Percentiles rank a stretch among this genome's conserved stretches.
Conservation (phyloP, 2,888 invertebrate genomes). For the Argyra leucocephala region DNA sequence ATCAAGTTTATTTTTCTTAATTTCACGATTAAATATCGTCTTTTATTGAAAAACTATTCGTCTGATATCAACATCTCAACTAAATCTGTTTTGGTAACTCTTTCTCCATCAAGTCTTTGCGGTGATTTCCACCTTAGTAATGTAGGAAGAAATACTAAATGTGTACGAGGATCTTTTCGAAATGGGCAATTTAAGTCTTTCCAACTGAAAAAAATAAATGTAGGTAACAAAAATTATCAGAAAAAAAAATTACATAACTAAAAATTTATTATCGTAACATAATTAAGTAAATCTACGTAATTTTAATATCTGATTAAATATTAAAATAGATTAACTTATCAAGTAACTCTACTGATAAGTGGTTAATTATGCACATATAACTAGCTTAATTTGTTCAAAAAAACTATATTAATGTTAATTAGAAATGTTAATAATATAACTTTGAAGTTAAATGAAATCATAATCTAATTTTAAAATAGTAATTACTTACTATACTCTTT, state of each 20-base stretch:
- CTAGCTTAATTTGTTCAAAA: no score
- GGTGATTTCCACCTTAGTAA: slow-evolving; percentile 68
- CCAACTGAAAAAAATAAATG: slow-evolving; percentile 55
- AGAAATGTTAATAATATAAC: slow-evolving; percentile 1
- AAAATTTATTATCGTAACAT: not conserved
- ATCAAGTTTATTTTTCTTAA: no score
- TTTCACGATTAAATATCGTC: no score
- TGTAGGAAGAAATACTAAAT: slow-evolving; percentile 72
- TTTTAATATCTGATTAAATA: no score
- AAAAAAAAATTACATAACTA: not conserved
- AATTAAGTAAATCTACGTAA: no score
- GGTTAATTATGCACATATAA: no score
- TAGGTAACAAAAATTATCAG: not conserved
- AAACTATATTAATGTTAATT: slow-evolving; percentile 1
- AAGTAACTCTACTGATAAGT: no score
- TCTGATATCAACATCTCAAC: slow-evolving; percentile 73
- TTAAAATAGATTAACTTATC: no score
- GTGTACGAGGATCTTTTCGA: slow-evolving; percentile 61
- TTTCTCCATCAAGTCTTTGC: slow-evolving; percentile 67
- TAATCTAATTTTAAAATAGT: not conserved
- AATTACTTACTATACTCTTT: slow-evolving; percentile 53
- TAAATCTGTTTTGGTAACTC: slow-evolving; percentile 63
- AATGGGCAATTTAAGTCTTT: slow-evolving; percentile 73
- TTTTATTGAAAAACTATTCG: slow-evolving; percentile 34
- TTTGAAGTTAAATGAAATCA: no score